Base-by-base conservation (phyloP, 1,140 invertebrate species). In the Delia radicum region DNA sequence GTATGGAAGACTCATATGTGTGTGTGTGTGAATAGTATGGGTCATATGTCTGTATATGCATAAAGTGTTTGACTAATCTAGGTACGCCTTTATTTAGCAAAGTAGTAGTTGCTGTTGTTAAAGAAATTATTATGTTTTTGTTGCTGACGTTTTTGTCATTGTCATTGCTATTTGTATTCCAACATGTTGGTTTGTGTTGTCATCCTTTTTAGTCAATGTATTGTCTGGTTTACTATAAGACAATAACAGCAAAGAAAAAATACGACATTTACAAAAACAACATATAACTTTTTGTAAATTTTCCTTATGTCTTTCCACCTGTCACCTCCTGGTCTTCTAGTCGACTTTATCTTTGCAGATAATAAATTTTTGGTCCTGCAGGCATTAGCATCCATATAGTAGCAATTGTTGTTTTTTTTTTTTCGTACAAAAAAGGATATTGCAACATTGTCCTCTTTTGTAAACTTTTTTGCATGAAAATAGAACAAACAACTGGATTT, bases 91-190 rank as follows among this genome's bases (percentile, higher is more conserved):
- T 15, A 10, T 42, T 42, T n/a, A n/a, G 37, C 37, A 42, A 42
- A 42, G n/a, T 63, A 26, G 21, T 63, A 63, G 61, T 63, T 63
- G n/a, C 27, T 24, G 61, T 63, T 63, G 61, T 63, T 28, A 63
- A 63, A 63, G 61, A 63, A 63, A 63, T 63, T 18, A 18, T 63
- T 18, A 24, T 28, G 61, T 63, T 63, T 13, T 21, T 63, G 61
- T 63, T 63, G n/a, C n/a, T 63, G 61, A 63, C n/a, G 37, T 42
- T 42, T 42, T 42, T 42, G 33, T 33, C 13, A 12, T 3, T 42
- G 12, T 42, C n/a, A 13, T 42, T 42, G 37, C 12, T 42, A 42
- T 15, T 15, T 42, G 37, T 42, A 10, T 42, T 42, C 2, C n/a
- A 10, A 42, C 37, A n/a, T 42, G 37, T 42, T 42, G 37, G n/a